Conservation (phyloP, 2,888 invertebrate species). For the Halictus ligatus region DNA sequence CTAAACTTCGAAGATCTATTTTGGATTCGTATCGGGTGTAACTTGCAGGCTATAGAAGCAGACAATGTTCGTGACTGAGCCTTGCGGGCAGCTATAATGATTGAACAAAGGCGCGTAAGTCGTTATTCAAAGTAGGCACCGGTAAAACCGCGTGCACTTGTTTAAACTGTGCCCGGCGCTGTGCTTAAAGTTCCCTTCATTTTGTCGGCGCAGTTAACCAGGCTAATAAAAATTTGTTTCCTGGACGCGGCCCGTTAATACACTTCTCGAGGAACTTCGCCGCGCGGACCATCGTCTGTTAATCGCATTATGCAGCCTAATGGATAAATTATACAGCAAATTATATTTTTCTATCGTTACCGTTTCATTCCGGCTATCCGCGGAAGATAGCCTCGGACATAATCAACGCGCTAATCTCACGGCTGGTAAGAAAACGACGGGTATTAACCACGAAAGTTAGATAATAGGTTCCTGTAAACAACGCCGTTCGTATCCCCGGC, state of each 20-base stretch:
- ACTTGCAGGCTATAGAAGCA: background rate
- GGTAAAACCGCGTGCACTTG: background rate
- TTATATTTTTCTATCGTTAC: conserved; percentile 32
- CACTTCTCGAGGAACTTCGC: conserved; percentile 9
- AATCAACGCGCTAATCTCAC: conserved; percentile 53
- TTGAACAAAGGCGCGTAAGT: background rate
- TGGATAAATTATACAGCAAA: conserved; percentile 41
- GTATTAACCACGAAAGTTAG: conserved; percentile 48
- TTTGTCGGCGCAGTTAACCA: conserved; percentile 14
- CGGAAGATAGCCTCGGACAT: conserved; percentile 38
- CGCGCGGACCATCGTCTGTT: conserved; percentile 2
- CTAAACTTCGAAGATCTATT: background rate
- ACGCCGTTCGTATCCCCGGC: conserved; percentile 48
- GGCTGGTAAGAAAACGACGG: conserved; percentile 42
- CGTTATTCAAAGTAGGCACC: background rate
- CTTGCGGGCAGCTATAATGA: background rate
- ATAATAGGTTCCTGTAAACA: conserved; percentile 57
- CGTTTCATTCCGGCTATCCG: conserved; percentile 9
- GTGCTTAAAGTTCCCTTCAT: background rate
- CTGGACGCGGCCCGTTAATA: background rate
- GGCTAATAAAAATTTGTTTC: conserved; percentile 10
- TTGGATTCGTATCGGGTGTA: background rate
- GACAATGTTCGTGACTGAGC: background rate
- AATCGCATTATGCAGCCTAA: conserved; percentile 35
- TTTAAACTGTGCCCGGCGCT: background rate